Conservation (phyloP, 2,113 vertebrate species). For the Sinosuthora webbiana region DNA sequence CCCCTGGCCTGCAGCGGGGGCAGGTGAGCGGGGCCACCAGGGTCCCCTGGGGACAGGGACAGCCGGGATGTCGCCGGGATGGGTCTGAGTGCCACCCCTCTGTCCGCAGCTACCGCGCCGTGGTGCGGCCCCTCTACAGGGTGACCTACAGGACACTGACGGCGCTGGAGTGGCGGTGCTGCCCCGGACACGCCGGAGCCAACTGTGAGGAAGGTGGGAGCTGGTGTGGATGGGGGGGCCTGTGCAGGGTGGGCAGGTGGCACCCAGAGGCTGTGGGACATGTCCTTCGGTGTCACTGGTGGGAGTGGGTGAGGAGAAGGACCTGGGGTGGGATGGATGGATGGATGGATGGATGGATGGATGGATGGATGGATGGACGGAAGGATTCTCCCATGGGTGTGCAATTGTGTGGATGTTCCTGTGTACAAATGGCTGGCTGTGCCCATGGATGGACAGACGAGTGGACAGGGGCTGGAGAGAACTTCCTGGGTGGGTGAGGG, state of each 20-base stretch:
- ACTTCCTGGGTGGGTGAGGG: not conserved
- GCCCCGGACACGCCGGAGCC: constrained; percentile 81
- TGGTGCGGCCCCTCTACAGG: constrained; percentile 88
- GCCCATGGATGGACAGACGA: not conserved
- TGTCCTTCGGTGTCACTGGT: accelerated
- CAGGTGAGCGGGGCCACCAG: constrained; percentile 71
- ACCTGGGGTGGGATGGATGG: not conserved
- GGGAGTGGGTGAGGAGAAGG: not conserved
- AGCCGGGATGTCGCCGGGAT: accelerated
- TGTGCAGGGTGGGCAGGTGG: not conserved
- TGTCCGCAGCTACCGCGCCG: constrained; percentile 84
- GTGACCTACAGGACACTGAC: constrained; percentile 89
- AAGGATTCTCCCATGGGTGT: not conserved
- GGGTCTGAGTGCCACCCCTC: not conserved
- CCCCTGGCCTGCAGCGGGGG: constrained; percentile 86
- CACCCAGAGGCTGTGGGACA: not conserved
- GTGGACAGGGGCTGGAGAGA: not conserved
- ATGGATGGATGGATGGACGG: not conserved
- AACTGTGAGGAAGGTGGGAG: constrained; percentile 87
- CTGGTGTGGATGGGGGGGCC: accelerated
- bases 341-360: not conserved
- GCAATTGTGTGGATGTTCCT: not conserved
- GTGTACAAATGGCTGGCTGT: no score
- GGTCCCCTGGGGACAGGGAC: not conserved
- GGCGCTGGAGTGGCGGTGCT: constrained; percentile 91